Base-by-base conservation (phyloP, 2,797 vertebrate species). In the Hephaestus fuliginosus region DNA sequence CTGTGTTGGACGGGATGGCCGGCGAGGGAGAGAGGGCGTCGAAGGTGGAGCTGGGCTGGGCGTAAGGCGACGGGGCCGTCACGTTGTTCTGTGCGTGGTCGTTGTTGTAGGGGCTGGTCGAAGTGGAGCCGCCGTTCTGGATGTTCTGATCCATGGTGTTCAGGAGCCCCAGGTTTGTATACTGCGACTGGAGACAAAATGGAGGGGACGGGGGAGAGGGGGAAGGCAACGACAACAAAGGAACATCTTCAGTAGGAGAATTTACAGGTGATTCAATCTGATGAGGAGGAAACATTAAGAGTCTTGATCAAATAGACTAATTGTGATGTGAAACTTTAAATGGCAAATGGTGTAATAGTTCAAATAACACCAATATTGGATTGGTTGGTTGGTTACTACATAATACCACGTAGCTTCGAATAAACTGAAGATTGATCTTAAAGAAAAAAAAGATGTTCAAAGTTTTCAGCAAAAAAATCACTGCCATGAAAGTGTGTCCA, bases 101-200 rank as follows among this genome's bases (percentile, higher is more conserved):
- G 11, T 97, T 98, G 94, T 97, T 97, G 94, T 99, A 99, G 5
- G 98, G 98, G 88, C 98, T 99, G 87, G 98, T 99, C 44, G 98
- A 99, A 15, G 97, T 98, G 22, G 98, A 99, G 83, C 98, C 97
- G 3, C 97, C 97, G 46, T 98, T 99, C 93, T 98, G 97, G 46
- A 98, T 98, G 96, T 95, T 97, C 95, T 98, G 98, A 95, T 99
- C 98, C 97, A 99, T 99, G 93, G 97, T 97, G 93, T 99, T 99
- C 88, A 99, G 96, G 91, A 99, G 97, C 92, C 97, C 98, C 97
- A 99, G 96, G 91, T 98, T 99, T 0, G 98, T 99, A 72, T 99
- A 99, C 97, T 99, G 98, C 0, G 93, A 93, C 93, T 94, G 86
- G 15, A 86, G 68, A 86, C 49, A 69, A 56, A 58, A 77, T 25